Evolutionary conservation across 2,888 invertebrate genomes (phyloP), one percentile per base, ranked within the genome.

Genomic region (Tryphoninae sp.): DNA sequence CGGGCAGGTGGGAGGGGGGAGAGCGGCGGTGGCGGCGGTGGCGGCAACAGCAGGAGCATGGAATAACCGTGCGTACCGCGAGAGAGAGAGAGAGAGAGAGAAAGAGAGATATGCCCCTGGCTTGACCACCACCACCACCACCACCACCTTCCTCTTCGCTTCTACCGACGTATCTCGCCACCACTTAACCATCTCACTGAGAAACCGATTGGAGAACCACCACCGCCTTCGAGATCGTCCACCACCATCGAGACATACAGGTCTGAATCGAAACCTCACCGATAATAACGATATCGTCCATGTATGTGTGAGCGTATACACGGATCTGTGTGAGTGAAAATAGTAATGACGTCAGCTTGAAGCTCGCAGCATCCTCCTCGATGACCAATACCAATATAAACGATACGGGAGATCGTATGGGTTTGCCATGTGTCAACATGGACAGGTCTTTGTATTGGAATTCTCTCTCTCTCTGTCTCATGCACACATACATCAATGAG

Each of bases 81-180:
- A 86, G 86, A 86, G 84, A 89, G 88, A 26, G 3, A 26, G 23
- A 23, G 23, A 23, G 26, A 89, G 89, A 88, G 89, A 77, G 76
- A 69, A 58, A 72, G 11, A 45, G 69, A 7, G 51, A 42, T 51
- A 40, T 53, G 64, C 64, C 59, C 78, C 73, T 75, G 78, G 33
- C 33, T 55, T 73, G 72, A 64, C 92, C 91, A 13, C 92, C 92
- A 77, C 82, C 81, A 80, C 82, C 86, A 58, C 93, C 94, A 87
- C 90, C 92, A 84, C 93, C 88, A 82, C 94, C 94, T 40, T 92
- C 92, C 58, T 59, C 78, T 45, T 42, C 61, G 65, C 33, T 33
- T 33, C 33, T 59, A 26, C 59, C 62, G 64, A 64, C 68, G 40
- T 62, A 82, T 80, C 82, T 9, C 16, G 59, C 80, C 80, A 69